Evolutionary conservation across 2,888 invertebrate genomes (phyloP).

Genomic region (Campoplex capitator): DNA sequence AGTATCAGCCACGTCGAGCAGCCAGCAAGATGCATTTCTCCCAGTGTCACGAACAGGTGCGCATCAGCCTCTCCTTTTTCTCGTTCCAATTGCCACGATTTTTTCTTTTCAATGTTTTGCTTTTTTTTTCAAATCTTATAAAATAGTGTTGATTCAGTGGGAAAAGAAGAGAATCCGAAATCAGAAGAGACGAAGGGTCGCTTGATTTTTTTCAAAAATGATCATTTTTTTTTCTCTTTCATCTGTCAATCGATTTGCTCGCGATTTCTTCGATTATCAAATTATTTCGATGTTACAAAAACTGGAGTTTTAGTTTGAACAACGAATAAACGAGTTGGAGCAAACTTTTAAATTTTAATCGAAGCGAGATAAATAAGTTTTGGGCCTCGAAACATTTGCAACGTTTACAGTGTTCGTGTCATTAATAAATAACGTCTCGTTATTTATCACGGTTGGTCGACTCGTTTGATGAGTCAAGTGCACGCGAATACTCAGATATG

Average conservation of each 20-base stretch:
- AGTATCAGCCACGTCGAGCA: constrained; percentile 76
- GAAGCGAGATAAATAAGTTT: background rate
- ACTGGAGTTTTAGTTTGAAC: background rate
- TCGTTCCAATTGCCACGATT: background rate
- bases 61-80: constrained; percentile 22
- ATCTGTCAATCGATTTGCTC: no score
- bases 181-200: background rate
- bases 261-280: no score
- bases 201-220: no score
- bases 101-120: background rate
- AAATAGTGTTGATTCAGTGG: background rate
- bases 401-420: background rate
- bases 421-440: constrained; percentile 18
- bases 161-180: background rate
- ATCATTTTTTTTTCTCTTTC: no score
- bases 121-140: background rate
- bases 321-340: background rate
- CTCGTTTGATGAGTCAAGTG: constrained; percentile 54
- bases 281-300: background rate
- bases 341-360: background rate
- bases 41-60: constrained; percentile 41
- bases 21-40: constrained; percentile 78
- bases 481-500: constrained; percentile 35
- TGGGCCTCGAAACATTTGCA: background rate
- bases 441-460: constrained; percentile 46